Evolutionary conservation across 2,888 invertebrate genomes (phyloP), one percentile per base, ranked within the genome.

Genomic region (Euplagia quadripunctaria): DNA sequence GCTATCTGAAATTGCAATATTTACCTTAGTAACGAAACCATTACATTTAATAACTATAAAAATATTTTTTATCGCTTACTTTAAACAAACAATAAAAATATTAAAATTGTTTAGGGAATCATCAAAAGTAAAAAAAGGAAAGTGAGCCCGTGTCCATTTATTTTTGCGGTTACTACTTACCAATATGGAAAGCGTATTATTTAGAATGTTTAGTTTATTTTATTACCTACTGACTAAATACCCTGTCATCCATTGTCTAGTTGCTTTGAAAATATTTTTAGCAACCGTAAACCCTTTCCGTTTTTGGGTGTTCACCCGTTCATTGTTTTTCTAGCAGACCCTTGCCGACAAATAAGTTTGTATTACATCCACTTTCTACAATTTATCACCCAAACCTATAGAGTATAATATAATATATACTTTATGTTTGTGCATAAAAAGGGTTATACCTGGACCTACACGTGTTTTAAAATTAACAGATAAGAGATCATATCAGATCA

Each of bases 241-340:
- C 85, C 82, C 87, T 86, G 88, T 85, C 85, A 80, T 81, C 88
- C 87, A 91, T 94, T 94, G 93, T 94, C 89, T 91, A 89, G 87
- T 89, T 87, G 85, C 81, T 86, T 88, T 89, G 86, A 88, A 85
- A 89, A 91, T 87, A 84, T 51, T 91, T 90, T 92, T 86, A 88
- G 82, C 83, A 83, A 79, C 85, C 85, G 84, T 87, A 87, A 90
- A 92, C 90, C 92, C 90, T 92, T 93, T 91, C 89, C 88, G 87
- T 86, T 88, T 88, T 85, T 90, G 92, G 93, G 88, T 90, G 90
- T 92, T 90, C 91, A 86, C 85, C 87, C 87, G 86, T 89, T 91
- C 91, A 92, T 92, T 92, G 90, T 91, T 91, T 88, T 88, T 92
- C 91, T 92, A 91, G 86, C 86, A 83, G 87, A 86, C 88, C 88